These are phyloP conservation scores for Acanthurus lineatus DNA, from an alignment of 2,797 vertebrate species.

Conservation along the genomic window DNA sequence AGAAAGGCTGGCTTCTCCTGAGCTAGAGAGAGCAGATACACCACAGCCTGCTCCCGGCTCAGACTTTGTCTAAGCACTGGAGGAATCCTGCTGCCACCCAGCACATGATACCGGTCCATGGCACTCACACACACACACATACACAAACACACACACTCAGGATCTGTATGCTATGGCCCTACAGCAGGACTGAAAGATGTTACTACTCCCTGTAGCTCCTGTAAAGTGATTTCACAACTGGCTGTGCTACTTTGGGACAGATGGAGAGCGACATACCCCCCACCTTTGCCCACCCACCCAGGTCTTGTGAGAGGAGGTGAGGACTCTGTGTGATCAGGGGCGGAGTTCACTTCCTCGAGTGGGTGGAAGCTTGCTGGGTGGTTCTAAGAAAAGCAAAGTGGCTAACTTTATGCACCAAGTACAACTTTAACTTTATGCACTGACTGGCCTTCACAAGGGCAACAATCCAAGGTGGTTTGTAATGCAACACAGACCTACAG, in stretches of 20 bases:
- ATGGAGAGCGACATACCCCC: constrained; percentile 31
- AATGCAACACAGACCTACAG: no score
- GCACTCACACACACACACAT: neutral
- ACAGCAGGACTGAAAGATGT: constrained; percentile 12
- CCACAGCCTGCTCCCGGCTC: constrained; percentile 48
- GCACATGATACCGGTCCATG: constrained; percentile 59
- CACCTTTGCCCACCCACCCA: neutral
- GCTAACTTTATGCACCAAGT: constrained; percentile 31
- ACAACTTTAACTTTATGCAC: constrained; percentile 32
- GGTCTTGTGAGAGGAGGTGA: constrained; percentile 58
- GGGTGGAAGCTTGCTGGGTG: constrained; percentile 44
- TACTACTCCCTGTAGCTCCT: constrained; percentile 11
- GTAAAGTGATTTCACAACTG: constrained; percentile 44
- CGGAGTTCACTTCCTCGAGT: constrained; percentile 56
- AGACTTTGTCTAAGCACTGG: constrained; percentile 22
- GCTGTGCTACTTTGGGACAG: constrained; percentile 45
- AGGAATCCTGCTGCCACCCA: constrained; percentile 38
- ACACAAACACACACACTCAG: neutral
- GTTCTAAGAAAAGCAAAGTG: constrained; percentile 59
- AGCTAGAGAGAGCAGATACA: constrained; percentile 59
- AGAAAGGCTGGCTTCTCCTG: constrained; percentile 65
- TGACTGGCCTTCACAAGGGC: neutral
- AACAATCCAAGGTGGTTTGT: no score
- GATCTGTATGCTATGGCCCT: neutral
- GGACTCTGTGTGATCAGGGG: constrained; percentile 39